Base-by-base conservation (phyloP, 2,797 vertebrate species). In the Acropternis orthonyx region DNA sequence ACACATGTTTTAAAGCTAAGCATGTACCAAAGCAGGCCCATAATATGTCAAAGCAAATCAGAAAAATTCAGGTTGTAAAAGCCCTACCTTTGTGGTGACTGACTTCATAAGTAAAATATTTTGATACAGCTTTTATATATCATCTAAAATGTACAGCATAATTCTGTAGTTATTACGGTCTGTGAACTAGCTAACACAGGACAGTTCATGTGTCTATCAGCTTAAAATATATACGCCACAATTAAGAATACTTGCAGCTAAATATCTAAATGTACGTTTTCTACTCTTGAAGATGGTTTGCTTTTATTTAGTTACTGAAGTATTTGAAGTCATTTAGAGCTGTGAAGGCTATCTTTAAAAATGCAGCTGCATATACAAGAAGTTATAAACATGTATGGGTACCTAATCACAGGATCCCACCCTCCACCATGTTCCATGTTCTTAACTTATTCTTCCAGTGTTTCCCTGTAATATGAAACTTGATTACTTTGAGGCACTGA, bases 101-200 rank as follows among this genome's bases (percentile, higher is more conserved):
- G 89, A 93, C 76, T 86, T 94, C 48, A 91, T 80, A 52, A 81
- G 77, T 85, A 54, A 94, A 94, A 58, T 72, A 91, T 96, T 89
- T 86, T 72, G 21, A 72, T 85, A 21, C 1, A 49, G 21, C 58
- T 85, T 93, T 91, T 83, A 88, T 88, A 26, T 66, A 30, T 72
- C 5, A 68, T 71, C 49, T 85, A 80, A 96, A 92, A 66, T 52
- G 27, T 44, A 81, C 59, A 73, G 65, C 36, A 89, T 36, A 80
- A 58, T 81, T 55, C 62, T 62, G 18, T 72, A 78, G 62, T 66
- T 88, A 49, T 58, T 91, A 62, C 17, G 27, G 30, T 69, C 76
- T 86, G 32, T 79, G 66, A 86, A 73, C 84, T 59, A 88, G 77
- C 30, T 59, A 85, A 72, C 22, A 67, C 16, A 73, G 27, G 80